Evolutionary conservation across 2,113 vertebrate genomes (phyloP).

Genomic region (Neotoma lepida): DNA sequence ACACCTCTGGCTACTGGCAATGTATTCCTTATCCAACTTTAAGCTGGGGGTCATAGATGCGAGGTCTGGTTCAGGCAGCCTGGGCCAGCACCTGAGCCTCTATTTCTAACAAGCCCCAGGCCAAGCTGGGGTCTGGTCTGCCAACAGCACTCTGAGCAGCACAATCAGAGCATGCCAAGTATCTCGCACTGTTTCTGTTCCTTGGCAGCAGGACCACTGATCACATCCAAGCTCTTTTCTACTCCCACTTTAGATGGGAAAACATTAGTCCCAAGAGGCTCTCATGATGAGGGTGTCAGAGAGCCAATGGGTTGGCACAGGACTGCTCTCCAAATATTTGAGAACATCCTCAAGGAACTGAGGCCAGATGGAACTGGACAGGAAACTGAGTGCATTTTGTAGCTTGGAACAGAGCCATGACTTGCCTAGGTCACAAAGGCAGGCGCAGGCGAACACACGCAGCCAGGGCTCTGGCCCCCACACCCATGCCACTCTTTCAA

Average conservation of each 20-base stretch:
- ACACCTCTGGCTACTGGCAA: neutral
- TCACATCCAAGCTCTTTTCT: neutral
- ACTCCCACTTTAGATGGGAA: neutral
- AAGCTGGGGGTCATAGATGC: neutral
- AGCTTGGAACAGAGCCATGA: neutral
- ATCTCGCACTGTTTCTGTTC: neutral
- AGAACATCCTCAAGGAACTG: neutral
- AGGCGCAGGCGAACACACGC: fast-evolving
- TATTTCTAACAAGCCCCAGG: neutral
- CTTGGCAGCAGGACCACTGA: neutral
- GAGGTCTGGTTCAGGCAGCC: neutral
- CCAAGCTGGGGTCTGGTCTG: neutral
- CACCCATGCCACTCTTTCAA: neutral
- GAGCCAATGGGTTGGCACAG: neutral
- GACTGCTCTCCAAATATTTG: neutral
- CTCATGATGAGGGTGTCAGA: neutral
- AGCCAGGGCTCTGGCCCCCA: neutral
- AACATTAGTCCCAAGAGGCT: neutral
- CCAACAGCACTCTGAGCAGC: neutral
- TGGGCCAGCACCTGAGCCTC: neutral
- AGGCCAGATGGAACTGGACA: neutral
- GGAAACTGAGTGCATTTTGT: neutral
- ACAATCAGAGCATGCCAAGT: neutral
- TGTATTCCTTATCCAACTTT: neutral
- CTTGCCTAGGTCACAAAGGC: neutral